A percentile compares a stretch with the other conserved stretches of the same genome.
Conservation (phyloP, 2,113 vertebrate species). For the Pipa parva region DNA sequence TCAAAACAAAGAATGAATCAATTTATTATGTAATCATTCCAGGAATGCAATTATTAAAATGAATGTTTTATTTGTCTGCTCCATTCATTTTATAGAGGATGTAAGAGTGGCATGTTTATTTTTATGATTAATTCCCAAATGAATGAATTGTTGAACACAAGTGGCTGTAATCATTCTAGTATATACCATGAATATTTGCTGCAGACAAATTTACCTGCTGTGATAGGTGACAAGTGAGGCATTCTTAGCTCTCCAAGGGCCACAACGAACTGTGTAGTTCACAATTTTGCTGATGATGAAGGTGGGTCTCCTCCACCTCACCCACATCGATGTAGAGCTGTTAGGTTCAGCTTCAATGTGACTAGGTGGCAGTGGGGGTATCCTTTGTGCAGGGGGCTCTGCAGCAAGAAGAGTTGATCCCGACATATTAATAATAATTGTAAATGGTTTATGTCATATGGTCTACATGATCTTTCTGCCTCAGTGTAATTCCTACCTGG, state of each 20-base stretch:
- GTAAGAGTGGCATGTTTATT: no score
- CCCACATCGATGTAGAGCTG: slow-evolving; percentile 91
- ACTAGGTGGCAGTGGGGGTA: slow-evolving; percentile 81
- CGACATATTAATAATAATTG: background rate
- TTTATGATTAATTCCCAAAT: no score
- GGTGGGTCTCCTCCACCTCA: slow-evolving; percentile 88
- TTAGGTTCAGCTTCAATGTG: slow-evolving; percentile 82
- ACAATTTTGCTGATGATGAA: slow-evolving; percentile 85
- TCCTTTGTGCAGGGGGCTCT: slow-evolving; percentile 67
- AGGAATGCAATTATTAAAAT: no score
- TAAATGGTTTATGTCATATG: background rate
- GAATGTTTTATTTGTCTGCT: no score
- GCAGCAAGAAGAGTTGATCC: background rate
- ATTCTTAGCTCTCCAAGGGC: slow-evolving; percentile 83
- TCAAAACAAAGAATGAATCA: no score
- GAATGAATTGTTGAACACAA: no score
- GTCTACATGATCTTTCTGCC: background rate
- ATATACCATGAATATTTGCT: rapidly evolving
- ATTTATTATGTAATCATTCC: no score
- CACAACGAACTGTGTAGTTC: slow-evolving; percentile 94
- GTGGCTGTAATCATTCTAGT: rapidly evolving
- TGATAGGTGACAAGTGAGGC: slow-evolving; percentile 90
- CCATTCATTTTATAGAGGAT: no score
- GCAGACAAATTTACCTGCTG: slow-evolving; percentile 72
- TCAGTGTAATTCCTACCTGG: background rate